phyloP scores from a whole-genome alignment of 1,140 invertebrate genomes.

The Hestina assimilis region DNA sequence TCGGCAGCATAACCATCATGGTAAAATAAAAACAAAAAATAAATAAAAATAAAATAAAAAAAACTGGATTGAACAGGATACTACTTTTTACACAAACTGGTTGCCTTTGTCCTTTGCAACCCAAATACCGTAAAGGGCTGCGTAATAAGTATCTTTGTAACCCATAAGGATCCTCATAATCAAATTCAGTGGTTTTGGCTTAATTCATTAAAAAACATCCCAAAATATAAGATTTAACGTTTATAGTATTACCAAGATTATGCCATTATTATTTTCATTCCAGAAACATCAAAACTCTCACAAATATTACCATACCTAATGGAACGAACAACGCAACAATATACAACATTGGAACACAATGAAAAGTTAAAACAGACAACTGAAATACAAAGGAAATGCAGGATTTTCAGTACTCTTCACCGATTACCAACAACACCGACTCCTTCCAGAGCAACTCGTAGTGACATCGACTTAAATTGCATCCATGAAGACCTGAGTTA shows the following conservation, averaged over 20 bases:
- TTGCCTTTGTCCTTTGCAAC: no score
- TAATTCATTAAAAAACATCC: no score
- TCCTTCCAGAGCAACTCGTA: slow-evolving; percentile 17
- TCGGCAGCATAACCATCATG: no score
- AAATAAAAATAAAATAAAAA: no score
- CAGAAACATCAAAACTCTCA: slow-evolving; percentile 41
- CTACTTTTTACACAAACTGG: no score
- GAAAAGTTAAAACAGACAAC: slow-evolving; percentile 44
- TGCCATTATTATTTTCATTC: slow-evolving; percentile 17
- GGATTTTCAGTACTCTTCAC: slow-evolving; percentile 54
- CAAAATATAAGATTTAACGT: no score
- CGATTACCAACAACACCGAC: slow-evolving; percentile 36
- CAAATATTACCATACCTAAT: slow-evolving; percentile 45
- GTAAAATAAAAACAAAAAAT: no score
- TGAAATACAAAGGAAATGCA: slow-evolving; percentile 43
- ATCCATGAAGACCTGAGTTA: slow-evolving; percentile 47
- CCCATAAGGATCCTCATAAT: no score
- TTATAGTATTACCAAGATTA: background rate
- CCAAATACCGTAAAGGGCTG: no score
- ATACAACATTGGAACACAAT: slow-evolving; percentile 53
- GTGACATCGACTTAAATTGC: slow-evolving; percentile 28
- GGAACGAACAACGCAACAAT: slow-evolving; percentile 34
- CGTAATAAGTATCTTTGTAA: no score
- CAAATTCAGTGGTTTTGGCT: no score
- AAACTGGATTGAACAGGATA: no score